A percentile compares a stretch with the other conserved stretches of the same genome.
These are phyloP conservation scores for Punctoribates punctum DNA, from an alignment of 2,888 invertebrate genomes.

Conservation along the genomic window DNA sequence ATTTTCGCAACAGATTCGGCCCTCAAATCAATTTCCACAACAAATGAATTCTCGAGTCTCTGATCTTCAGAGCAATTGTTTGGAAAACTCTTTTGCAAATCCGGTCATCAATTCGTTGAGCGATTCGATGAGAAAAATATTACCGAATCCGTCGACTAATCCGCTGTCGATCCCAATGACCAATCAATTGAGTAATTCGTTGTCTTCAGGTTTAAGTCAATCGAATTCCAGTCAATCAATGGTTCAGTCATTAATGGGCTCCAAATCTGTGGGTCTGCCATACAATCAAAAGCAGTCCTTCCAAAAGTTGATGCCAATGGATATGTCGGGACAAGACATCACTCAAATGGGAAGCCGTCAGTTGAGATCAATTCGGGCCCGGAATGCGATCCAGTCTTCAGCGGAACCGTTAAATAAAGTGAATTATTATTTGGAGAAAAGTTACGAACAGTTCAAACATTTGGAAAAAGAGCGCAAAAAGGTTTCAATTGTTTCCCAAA, in stretches of 20 bases:
- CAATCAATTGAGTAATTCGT: neutral
- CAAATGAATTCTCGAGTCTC: neutral
- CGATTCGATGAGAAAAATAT: neutral
- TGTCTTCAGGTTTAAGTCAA: neutral
- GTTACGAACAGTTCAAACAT: conserved; percentile 73
- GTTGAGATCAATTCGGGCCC: conserved; percentile 33
- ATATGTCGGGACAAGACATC: neutral
- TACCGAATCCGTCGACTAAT: too few species aligned
- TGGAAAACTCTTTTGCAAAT: neutral
- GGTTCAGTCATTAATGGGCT: neutral
- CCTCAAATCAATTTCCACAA: neutral
- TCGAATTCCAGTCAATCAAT: neutral
- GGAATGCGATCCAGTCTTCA: neutral
- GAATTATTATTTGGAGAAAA: conserved; percentile 69
- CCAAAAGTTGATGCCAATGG: neutral
- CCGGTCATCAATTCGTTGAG: neutral
- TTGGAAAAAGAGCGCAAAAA: conserved; percentile 75
- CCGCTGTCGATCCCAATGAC: neutral
- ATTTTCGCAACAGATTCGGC: neutral
- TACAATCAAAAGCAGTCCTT: neutral
- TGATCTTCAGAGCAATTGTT: neutral
- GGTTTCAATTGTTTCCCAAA: conserved; percentile 49
- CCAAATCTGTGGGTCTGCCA: neutral
- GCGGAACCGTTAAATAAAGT: conserved; percentile 58
- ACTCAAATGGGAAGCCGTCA: neutral